A percentile compares a stretch with the other conserved stretches of the same genome.
Conservation (phyloP, 2,797 vertebrate species). For the Crypturellus tataupa region DNA sequence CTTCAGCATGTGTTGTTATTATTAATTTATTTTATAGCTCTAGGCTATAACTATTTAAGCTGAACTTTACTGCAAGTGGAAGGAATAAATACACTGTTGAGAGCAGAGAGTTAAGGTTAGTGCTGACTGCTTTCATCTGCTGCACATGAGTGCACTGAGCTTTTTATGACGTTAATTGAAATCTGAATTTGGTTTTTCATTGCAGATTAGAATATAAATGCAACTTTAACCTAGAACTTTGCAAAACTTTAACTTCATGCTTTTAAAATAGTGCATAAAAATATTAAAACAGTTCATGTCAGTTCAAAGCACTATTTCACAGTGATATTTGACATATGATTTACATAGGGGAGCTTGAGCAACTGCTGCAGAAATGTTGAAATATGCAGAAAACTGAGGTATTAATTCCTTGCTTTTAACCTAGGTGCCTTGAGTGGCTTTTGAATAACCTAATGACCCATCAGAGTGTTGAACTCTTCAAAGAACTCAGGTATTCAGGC, state of each 20-base stretch:
- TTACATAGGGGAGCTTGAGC: not conserved
- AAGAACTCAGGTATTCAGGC: conserved; percentile 90
- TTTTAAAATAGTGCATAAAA: not conserved
- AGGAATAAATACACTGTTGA: not conserved
- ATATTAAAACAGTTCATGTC: too few relatives aligned
- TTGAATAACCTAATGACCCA: conserved; percentile 98
- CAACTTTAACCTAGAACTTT: not conserved
- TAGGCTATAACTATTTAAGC: not conserved
- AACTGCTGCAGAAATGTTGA: not conserved
- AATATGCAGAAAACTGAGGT: not conserved
- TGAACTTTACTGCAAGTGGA: not conserved
- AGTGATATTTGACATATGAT: not conserved
- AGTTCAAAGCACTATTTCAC: not conserved
- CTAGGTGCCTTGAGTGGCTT: conserved; percentile 97
- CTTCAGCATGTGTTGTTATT: not conserved
- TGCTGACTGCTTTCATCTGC: not conserved
- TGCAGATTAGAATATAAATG: not conserved
- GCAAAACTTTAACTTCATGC: not conserved
- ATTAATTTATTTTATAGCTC: not conserved
- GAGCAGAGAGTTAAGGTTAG: not conserved
- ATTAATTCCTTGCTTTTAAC: not conserved
- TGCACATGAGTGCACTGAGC: not conserved
- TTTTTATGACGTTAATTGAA: not conserved
- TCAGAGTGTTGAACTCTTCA: conserved; percentile 95
- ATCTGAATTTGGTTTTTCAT: not conserved